phyloP scores from a whole-genome alignment of 2,797 vertebrate species.

The Lagothrix lagotricha region DNA sequence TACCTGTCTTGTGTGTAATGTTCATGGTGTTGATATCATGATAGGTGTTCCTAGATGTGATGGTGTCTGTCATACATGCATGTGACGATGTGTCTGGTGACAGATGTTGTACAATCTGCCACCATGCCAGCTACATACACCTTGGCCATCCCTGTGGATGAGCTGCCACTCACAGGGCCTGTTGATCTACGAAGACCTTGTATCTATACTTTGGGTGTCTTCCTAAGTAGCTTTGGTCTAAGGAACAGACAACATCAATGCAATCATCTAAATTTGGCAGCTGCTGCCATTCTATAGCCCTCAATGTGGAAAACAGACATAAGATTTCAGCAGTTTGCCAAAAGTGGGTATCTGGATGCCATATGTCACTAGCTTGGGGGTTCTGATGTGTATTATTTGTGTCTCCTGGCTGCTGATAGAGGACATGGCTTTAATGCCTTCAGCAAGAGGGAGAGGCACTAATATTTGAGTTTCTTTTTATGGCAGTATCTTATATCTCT shows the following conservation, averaged over 20 bases:
- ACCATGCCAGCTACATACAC: not conserved
- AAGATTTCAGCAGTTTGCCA: not conserved
- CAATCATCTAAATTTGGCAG: not conserved
- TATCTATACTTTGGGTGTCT: not conserved
- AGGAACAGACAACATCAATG: not conserved
- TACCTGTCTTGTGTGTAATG: not conserved
- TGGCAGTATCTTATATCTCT: not conserved
- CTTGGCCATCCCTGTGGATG: not conserved
- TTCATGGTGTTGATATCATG: not conserved
- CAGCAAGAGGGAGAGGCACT: not conserved
- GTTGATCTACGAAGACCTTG: not conserved
- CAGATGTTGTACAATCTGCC: not conserved
- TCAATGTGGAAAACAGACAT: not conserved
- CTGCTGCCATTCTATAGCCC: not conserved
- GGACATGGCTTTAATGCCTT: not conserved
- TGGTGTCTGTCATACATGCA: not conserved
- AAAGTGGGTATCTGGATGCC: not conserved
- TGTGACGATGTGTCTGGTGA: not conserved
- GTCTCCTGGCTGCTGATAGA: not conserved
- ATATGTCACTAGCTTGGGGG: not conserved
- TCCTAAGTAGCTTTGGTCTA: not conserved
- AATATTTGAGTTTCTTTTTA: not conserved
- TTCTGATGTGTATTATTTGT: not conserved
- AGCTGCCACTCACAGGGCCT: not conserved
- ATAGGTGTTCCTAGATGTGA: not conserved